A percentile compares a stretch with the other conserved stretches of the same genome.
phyloP scores from a whole-genome alignment of 2,797 vertebrate genomes.

The Enteromius radiatus region DNA sequence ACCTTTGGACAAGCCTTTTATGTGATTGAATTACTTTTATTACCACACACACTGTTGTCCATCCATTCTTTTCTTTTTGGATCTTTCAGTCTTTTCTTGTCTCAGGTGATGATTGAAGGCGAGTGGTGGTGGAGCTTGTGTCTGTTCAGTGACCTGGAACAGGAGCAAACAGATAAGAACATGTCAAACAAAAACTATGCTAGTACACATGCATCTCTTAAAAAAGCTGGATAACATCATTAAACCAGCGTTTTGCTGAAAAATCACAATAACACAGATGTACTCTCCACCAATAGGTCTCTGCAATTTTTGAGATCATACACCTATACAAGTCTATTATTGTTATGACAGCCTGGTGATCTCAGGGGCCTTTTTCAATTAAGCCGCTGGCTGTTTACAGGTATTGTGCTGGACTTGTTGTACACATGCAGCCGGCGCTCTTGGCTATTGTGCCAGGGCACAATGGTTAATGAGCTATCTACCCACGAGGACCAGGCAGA shows the following conservation, averaged over 20 bases:
- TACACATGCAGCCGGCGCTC: conserved; percentile 76
- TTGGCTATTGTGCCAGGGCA: conserved; percentile 84
- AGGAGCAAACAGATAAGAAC: conserved; percentile 4
- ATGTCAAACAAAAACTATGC: not conserved
- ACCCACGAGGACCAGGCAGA: conserved; percentile 83
- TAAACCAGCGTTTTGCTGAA: not conserved
- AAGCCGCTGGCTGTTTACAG: conserved; percentile 82
- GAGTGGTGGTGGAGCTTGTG: not conserved
- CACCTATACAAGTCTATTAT: conserved; percentile 82
- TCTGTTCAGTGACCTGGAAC: conserved; percentile 11
- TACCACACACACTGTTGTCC: conserved; percentile 64
- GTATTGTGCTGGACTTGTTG: conserved; percentile 80
- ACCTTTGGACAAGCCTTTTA: conserved; percentile 53
- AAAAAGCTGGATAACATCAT: conserved; percentile 17
- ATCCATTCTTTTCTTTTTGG: conserved; percentile 63
- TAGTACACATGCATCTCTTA: not conserved
- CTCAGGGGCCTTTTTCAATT: conserved; percentile 87
- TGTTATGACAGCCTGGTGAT: conserved; percentile 82
- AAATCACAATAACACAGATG: conserved; percentile 8
- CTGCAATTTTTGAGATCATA: conserved; percentile 73
- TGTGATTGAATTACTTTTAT: conserved; percentile 72
- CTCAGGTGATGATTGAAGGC: conserved; percentile 23
- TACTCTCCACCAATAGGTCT: conserved; percentile 53
- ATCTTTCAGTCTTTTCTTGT: conserved; percentile 17
- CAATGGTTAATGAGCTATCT: conserved; percentile 95